Evolutionary conservation across 1,140 invertebrate species (phyloP).

Genomic region (Heliconius melpomene): DNA sequence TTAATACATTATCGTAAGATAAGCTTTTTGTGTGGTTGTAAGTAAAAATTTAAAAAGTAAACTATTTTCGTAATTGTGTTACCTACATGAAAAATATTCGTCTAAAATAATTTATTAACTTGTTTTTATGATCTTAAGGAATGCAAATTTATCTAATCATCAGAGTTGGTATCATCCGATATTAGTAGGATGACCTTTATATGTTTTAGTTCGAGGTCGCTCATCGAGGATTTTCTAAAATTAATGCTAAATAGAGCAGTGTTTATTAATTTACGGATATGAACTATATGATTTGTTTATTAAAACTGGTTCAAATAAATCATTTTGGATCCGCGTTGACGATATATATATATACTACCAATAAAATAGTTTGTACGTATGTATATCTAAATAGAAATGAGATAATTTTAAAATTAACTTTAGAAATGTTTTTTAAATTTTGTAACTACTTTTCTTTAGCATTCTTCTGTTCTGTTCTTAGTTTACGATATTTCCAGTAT

Average conservation of each 20-base stretch:
- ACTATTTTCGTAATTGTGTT: background rate
- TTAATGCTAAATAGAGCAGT: constrained; percentile 45
- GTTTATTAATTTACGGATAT: constrained; percentile 34
- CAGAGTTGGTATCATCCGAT: constrained; percentile 28
- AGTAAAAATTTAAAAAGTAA: no score
- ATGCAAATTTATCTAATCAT: constrained; percentile 30
- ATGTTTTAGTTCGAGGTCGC: constrained; percentile 48
- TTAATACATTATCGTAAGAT: background rate
- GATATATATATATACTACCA: no score
- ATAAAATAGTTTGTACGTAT: background rate
- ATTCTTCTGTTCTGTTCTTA: no score
- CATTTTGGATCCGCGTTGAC: constrained; percentile 6
- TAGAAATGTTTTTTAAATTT: no score
- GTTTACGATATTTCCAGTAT: no score
- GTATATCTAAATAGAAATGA: background rate
- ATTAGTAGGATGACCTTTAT: constrained; percentile 42
- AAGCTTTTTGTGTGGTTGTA: no score
- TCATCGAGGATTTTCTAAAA: constrained; percentile 43
- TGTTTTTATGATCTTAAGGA: constrained; percentile 34
- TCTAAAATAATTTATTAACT: constrained; percentile 10
- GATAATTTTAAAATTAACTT: background rate
- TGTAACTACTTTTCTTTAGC: no score
- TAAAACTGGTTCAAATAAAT: constrained; percentile 29
- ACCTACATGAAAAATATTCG: background rate
- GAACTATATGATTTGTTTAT: constrained; percentile 19